Evolutionary conservation across 2,888 invertebrate genomes (phyloP), one percentile per base, ranked within the genome.

Genomic region (Hyposoter didymator): DNA sequence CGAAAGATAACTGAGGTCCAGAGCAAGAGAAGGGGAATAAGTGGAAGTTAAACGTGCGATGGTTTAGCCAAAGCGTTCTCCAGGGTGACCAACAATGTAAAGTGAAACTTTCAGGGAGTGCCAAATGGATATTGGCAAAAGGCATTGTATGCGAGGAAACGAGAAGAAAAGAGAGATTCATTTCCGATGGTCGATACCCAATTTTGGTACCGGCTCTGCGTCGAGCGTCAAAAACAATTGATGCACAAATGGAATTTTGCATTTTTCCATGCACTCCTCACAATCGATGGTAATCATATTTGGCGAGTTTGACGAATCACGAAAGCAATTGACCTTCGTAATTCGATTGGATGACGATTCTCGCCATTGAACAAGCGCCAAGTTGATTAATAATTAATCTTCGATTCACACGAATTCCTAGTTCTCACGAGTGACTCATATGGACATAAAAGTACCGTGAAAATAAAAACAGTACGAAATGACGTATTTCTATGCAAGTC

Each of bases 21-120:
- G 64, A n/a, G 8, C 3, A 39, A 8, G 35, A n/a, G 64, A 35
- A 35, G n/a, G 64, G 35, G n/a, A 39, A 66, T 35, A 39, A 39
- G 39, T 39, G 14, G 59, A 59, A 59, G 28, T 59, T 22, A 55
- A 55, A 55, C 22, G 2, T 7, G 64, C 35, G 39, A 35, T 66
- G 64, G 8, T 66, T 39, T 39, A n/a, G 19, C 64, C 17, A n/a
- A 14, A 39, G 39, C 64, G 64, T 66, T 66, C 39, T 66, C 64
- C 64, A 66, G 39, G 35, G 64, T 66, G 39, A 66, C 39, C 64
- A 66, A 66, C 64, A 39, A 6, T n/a, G 19, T 66, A 10, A 66
- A 66, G 39, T 66, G 19, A 66, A 66, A 66, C 32, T 66, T 39
- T 66, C 8, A 66, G 64, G 32, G 64, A 66, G 39, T n/a, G 64